These are phyloP conservation scores for Lepidiolamprologus cunningtoni DNA, from an alignment of 2,113 vertebrate genomes.

Conservation along the genomic window DNA sequence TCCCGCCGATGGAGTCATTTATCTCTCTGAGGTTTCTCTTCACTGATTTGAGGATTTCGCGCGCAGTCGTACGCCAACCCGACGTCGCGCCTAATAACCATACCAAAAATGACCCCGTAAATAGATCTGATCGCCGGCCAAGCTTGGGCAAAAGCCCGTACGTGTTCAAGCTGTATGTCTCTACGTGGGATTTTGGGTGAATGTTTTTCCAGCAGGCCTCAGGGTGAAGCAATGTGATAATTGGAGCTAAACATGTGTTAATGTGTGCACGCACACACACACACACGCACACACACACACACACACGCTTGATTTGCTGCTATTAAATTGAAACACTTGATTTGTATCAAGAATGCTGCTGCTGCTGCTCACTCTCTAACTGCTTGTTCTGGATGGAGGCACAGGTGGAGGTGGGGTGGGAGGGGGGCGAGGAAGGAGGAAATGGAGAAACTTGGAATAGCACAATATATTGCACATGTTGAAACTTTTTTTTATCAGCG, in stretches of 20 bases:
- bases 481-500: not conserved
- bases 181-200: not conserved
- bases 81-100: not conserved
- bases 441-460: not conserved
- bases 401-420: not conserved
- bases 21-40: not conserved
- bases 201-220: not conserved
- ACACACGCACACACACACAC: not conserved
- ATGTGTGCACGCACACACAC: not conserved
- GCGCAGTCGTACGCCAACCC: not conserved
- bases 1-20: not conserved
- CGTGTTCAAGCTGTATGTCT: not conserved
- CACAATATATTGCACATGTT: slow-evolving; percentile 29
- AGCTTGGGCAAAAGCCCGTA: not conserved
- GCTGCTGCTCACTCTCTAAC: not conserved
- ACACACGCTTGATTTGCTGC: not conserved
- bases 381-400: not conserved
- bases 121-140: not conserved
- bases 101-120: not conserved
- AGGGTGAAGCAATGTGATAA: slow-evolving; percentile 1
- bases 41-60: not conserved
- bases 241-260: slow-evolving; percentile 23
- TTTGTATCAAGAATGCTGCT: not conserved
- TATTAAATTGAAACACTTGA: slow-evolving; percentile 12
- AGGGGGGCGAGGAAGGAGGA: not conserved